Conservation (phyloP, 2,888 invertebrate species). For the Mechanitis mazaeus region DNA sequence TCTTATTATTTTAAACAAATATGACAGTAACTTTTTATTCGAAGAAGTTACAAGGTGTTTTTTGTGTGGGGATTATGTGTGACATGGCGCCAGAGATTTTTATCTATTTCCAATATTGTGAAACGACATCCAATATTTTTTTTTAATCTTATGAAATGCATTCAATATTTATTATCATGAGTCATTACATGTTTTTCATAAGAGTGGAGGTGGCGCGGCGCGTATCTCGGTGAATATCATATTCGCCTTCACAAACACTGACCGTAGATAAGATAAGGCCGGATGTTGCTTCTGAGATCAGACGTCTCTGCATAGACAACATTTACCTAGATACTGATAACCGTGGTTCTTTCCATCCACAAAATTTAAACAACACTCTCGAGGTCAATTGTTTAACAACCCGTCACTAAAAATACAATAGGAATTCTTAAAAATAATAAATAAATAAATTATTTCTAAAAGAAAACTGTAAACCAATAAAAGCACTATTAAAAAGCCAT, state of each 20-base stretch:
- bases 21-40: slow-evolving; percentile 4
- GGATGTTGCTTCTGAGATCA: slow-evolving; percentile 56
- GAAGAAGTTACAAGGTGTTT: slow-evolving; percentile 1
- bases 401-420: not conserved
- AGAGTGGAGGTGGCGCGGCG: slow-evolving; percentile 24
- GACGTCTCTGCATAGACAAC: slow-evolving; percentile 31
- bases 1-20: slow-evolving; percentile 10
- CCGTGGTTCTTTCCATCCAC: slow-evolving; percentile 1
- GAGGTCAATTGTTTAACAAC: not conserved
- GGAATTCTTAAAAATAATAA: not conserved
- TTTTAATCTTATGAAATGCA: not conserved
- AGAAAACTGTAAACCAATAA: no score
- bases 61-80: not conserved
- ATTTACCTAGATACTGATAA: slow-evolving; percentile 36
- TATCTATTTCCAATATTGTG: slow-evolving; percentile 30
- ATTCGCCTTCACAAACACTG: slow-evolving; percentile 60
- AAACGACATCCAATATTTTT: slow-evolving; percentile 21
- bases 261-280: slow-evolving; percentile 73
- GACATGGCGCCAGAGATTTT: slow-evolving; percentile 29
- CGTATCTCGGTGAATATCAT: slow-evolving; percentile 60
- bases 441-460: not conserved
- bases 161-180: slow-evolving; percentile 9
- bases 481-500: no score
- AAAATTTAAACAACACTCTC: not conserved
- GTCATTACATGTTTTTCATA: slow-evolving; percentile 8